Percentiles rank a stretch among this genome's conserved stretches.
phyloP scores from a whole-genome alignment of 2,113 vertebrate genomes.

The Platycercus adscitus region DNA sequence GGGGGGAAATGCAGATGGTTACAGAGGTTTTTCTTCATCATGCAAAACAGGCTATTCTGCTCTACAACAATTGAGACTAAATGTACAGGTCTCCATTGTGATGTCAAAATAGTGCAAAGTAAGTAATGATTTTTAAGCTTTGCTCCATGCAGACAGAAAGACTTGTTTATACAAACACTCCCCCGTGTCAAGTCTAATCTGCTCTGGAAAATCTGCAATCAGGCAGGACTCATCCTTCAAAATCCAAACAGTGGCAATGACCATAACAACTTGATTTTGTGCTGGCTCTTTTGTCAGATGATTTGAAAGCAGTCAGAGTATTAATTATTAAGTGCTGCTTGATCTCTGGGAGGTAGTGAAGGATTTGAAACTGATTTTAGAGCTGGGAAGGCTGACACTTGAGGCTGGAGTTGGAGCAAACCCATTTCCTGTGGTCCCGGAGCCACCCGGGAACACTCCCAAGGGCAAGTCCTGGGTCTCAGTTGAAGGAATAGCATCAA shows the following conservation, averaged over 20 bases:
- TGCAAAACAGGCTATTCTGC: background rate
- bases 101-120: background rate
- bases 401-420: background rate
- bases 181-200: background rate
- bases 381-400: background rate
- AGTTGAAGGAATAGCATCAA: background rate
- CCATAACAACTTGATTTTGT: background rate
- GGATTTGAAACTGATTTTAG: background rate
- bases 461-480: background rate
- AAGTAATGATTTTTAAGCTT: slow-evolving; percentile 15
- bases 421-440: background rate
- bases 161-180: background rate
- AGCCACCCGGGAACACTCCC: accelerated
- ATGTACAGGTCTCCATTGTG: background rate
- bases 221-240: background rate
- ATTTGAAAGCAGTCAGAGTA: background rate
- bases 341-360: background rate
- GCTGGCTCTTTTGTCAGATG: background rate
- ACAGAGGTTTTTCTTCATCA: background rate
- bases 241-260: background rate
- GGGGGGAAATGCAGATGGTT: background rate
- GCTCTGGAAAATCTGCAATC: background rate
- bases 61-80: background rate
- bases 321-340: background rate
- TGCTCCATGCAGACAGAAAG: background rate